Percentiles rank a stretch among this genome's conserved stretches.
phyloP scores from a whole-genome alignment of 2,797 vertebrate species.

The Gallinago stenura region DNA sequence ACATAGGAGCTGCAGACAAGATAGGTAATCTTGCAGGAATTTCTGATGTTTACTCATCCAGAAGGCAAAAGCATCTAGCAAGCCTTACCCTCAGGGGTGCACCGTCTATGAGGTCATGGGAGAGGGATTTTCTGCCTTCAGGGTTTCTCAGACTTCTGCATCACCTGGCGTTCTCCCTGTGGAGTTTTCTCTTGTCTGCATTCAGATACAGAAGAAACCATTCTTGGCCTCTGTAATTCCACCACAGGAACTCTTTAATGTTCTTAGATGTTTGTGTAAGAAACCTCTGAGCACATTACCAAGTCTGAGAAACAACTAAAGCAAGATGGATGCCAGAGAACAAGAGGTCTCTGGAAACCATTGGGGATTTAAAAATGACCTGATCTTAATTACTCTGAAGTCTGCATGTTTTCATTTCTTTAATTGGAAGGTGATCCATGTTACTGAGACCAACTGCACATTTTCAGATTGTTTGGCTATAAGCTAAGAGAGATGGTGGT shows the following conservation, averaged over 20 bases:
- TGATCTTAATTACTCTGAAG: slow-evolving; percentile 27
- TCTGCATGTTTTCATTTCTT: slow-evolving; percentile 43
- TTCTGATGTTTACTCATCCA: neutral
- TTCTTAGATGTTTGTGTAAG: neutral
- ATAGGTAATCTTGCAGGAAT: neutral
- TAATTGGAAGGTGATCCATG: slow-evolving; percentile 22
- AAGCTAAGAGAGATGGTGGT: neutral
- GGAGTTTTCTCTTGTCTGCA: neutral
- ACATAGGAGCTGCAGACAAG: neutral
- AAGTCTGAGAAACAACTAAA: slow-evolving; percentile 27
- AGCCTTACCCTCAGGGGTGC: neutral
- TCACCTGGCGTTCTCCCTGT: neutral
- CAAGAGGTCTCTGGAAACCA: neutral
- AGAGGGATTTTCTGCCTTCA: neutral
- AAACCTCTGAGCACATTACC: neutral
- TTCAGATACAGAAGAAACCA: neutral
- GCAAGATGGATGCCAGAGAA: neutral
- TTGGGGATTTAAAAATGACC: neutral
- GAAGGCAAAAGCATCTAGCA: neutral
- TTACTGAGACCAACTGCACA: neutral
- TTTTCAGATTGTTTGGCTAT: neutral
- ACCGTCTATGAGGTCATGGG: neutral
- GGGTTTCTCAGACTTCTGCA: neutral
- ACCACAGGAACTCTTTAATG: neutral
- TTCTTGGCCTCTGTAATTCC: neutral